Evolutionary conservation across 2,797 vertebrate species (phyloP).

Genomic region (Coregonus suidteri): DNA sequence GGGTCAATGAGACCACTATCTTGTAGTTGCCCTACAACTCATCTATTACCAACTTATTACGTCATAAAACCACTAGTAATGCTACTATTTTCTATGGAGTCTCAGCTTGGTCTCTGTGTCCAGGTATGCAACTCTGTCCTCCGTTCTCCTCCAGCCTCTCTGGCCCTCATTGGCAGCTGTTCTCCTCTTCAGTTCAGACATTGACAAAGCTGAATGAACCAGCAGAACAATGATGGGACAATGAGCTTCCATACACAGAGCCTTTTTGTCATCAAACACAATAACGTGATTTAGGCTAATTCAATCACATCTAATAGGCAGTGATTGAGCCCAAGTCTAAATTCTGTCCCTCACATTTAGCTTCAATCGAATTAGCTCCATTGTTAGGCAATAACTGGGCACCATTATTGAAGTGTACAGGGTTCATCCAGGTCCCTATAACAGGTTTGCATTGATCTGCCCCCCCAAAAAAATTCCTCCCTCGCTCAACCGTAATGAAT

Average conservation of each 20-base stretch:
- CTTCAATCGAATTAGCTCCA: slow-evolving; percentile 74
- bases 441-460: slow-evolving; percentile 67
- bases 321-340: slow-evolving; percentile 66
- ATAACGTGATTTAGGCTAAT: slow-evolving; percentile 79
- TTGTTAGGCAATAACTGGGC: slow-evolving; percentile 59
- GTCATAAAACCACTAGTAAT: not conserved
- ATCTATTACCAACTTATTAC: not conserved
- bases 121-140: slow-evolving; percentile 37
- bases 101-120: slow-evolving; percentile 7
- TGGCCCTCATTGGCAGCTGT: slow-evolving; percentile 55
- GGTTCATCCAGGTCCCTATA: slow-evolving; percentile 53
- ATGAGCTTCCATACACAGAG: slow-evolving; percentile 71
- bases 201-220: slow-evolving; percentile 69
- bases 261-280: slow-evolving; percentile 78
- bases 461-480: slow-evolving; percentile 40
- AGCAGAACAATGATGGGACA: slow-evolving; percentile 76
- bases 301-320: slow-evolving; percentile 76
- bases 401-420: slow-evolving; percentile 45
- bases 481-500: slow-evolving; percentile 43
- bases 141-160: slow-evolving; percentile 48
- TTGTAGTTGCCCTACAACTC: not conserved
- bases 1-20: not conserved
- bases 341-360: slow-evolving; percentile 59
- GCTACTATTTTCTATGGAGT: not conserved
- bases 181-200: slow-evolving; percentile 56